Base-by-base conservation (phyloP, 23 tunicate species). In the Trididemnum clinides region DNA sequence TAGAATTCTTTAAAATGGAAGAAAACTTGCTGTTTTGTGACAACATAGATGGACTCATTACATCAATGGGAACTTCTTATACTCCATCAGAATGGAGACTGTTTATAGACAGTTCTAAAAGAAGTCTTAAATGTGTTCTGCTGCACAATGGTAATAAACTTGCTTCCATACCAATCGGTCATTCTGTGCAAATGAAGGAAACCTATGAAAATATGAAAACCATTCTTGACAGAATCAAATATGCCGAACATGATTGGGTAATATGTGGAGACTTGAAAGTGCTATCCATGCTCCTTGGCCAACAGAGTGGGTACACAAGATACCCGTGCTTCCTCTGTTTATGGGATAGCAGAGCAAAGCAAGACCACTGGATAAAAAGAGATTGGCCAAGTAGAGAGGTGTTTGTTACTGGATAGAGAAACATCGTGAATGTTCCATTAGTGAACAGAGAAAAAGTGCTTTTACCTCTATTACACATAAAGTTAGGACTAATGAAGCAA, bases 391-490 rank as follows among this genome's bases (percentile, higher is more conserved):
- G 15, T n/a, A 62, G 69, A 22, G 23, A 62, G 23, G 12, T 7
- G 15, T 7, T 44, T 10, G 54, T 44, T 10, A 10, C 54, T 7
- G 12, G 54, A 7, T 10, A 44, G 54, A 44, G 15, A 44, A 72
- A 19, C 27, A 34, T 72, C 22, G 7, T 10, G 23, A n/a, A 15
- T 22, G 22, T 10, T 10, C 78, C 49, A 33, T 12, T 72, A 0
- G 78, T 72, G 0, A 0, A 72, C 15, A 0, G 23, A 72, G 51
- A 29, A 0, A 34, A 33, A 33, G 22, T 33, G 20, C 20, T 33
- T n/a, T 72, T 72, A 28, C 62, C 78, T 31, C 78, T 51, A 72
- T 0, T 0, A n/a, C 78, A 72, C 0, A 72, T 72, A 19, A 72
- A 0, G 22, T 22, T 72, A 19, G 78, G 78, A 20, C 18, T 0